phyloP scores from a whole-genome alignment of 53 echinoderm and acorn worm genomes.

The Henricia sp. region DNA sequence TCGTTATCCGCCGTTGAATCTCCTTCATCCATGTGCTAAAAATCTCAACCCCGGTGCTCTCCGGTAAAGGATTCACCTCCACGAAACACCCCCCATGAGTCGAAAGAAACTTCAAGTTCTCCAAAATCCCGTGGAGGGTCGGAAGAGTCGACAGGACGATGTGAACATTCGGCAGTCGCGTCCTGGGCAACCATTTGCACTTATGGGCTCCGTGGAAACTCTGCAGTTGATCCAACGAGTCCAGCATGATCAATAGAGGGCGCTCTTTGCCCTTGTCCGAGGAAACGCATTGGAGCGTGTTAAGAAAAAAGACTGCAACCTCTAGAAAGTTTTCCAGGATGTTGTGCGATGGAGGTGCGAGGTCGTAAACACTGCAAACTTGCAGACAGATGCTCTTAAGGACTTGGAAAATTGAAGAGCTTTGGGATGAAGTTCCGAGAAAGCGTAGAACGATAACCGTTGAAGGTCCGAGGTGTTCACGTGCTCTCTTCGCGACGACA shows the following conservation, averaged over 20 bases:
- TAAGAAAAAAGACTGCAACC: constrained; percentile 71
- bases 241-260: constrained; percentile 80
- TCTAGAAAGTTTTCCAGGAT: constrained; percentile 66
- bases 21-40: constrained; percentile 83
- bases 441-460: constrained; percentile 74
- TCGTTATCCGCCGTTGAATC: constrained; percentile 75
- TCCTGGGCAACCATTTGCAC: constrained; percentile 88
- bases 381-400: constrained; percentile 76
- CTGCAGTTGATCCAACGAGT: constrained; percentile 92
- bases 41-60: constrained; percentile 86
- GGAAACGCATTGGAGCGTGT: constrained; percentile 69
- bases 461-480: constrained; percentile 29
- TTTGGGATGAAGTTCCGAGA: constrained; percentile 87
- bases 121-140: constrained; percentile 75
- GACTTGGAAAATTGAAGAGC: constrained; percentile 85
- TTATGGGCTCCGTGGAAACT: constrained; percentile 71
- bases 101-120: constrained; percentile 66
- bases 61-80: constrained; percentile 73
- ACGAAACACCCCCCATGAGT: constrained; percentile 61
- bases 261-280: constrained; percentile 46
- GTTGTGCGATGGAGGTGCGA: constrained; percentile 51
- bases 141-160: constrained; percentile 89
- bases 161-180: constrained; percentile 74
- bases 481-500: constrained; percentile 71
- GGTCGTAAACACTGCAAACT: constrained; percentile 74